A percentile compares a stretch with the other conserved stretches of the same genome.
phyloP scores from a whole-genome alignment of 2,888 invertebrate species.

The Tryphoninae sp. region DNA sequence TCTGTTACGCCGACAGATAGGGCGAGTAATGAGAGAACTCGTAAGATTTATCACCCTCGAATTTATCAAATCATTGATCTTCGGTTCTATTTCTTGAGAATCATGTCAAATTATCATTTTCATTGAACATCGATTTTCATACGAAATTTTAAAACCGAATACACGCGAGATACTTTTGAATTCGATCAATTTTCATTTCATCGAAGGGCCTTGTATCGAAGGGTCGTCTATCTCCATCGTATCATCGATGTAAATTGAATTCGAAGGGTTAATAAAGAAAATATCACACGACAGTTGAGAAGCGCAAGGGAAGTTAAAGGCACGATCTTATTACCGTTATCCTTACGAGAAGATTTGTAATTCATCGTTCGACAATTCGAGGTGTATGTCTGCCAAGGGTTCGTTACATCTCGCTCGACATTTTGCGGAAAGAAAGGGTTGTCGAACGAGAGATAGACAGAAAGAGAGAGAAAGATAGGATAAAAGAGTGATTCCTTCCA shows the following conservation, averaged over 20 bases:
- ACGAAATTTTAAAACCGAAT: not conserved
- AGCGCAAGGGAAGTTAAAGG: conserved; percentile 5
- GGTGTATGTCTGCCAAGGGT: conserved; percentile 12
- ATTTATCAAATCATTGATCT: not conserved
- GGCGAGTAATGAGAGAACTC: conserved; percentile 69
- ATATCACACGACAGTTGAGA: conserved; percentile 49
- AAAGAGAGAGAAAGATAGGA: not conserved
- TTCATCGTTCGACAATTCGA: conserved; percentile 50
- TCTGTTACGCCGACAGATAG: conserved; percentile 76
- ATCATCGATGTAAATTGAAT: conserved; percentile 40
- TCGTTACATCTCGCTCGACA: conserved; percentile 23
- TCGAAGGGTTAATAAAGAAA: not conserved
- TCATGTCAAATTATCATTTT: not conserved
- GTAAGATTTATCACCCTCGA: conserved; percentile 75
- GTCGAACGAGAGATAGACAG: not conserved
- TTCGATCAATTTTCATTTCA: not conserved
- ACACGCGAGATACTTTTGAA: not conserved
- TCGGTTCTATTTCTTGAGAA: conserved; percentile 13
- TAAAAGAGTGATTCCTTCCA: conserved; percentile 15
- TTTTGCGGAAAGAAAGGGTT: conserved; percentile 32
- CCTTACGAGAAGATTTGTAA: conserved; percentile 43
- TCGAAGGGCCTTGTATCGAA: not conserved
- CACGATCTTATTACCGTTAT: conserved; percentile 41
- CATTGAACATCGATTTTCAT: not conserved
- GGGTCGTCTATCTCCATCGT: not conserved